Base-by-base conservation (phyloP, 1,140 invertebrate species). In the Drosophila gunungcola region DNA sequence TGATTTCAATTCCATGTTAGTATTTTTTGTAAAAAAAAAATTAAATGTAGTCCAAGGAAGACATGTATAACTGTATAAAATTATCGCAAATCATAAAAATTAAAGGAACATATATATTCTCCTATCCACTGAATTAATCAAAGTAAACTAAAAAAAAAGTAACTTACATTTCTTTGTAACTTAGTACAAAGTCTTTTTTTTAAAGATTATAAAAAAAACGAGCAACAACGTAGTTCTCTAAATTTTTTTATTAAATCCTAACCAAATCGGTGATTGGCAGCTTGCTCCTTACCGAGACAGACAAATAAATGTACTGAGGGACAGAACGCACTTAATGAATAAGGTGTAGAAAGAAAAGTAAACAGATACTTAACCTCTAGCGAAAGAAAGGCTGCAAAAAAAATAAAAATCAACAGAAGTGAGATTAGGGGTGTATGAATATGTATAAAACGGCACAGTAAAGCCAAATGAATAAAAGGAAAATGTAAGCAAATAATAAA, bases 291-390 rank as follows among this genome's bases (percentile, higher is more conserved):
- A 68, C 41, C 29, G 55, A 68, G 27, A 21, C 13, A 55, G n/a
- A 25, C 36, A 46, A 27, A 53, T 55, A 68, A 53, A 68, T 55
- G 21, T 55, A 72, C 49, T 65, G 34, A 34, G 62, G 58, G 16
- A 43, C 32, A 51, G 54, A 64, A 58, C 55, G 34, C 78, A 73
- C 78, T 77, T 81, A 81, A 81, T 81, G 78, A 81, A 68, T 77
- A 60, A 81, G 65, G 73, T 81, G 78, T 81, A 81, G 58, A 81
- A 67, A 63, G 61, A 81, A 81, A 73, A 73, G 79, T 78, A 82
- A 82, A 82, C 79, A 78, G 73, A 82, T 82, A 82, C 79, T 82
- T 82, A 82, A 82, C 79, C 79, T 82, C 79, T 68, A 82, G 64
- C 51, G 48, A 65, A 64, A 70, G 62, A 80, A 80, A 70, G 73